phyloP scores from a whole-genome alignment of 2,113 vertebrate species.

The Bothrops jararaca region DNA sequence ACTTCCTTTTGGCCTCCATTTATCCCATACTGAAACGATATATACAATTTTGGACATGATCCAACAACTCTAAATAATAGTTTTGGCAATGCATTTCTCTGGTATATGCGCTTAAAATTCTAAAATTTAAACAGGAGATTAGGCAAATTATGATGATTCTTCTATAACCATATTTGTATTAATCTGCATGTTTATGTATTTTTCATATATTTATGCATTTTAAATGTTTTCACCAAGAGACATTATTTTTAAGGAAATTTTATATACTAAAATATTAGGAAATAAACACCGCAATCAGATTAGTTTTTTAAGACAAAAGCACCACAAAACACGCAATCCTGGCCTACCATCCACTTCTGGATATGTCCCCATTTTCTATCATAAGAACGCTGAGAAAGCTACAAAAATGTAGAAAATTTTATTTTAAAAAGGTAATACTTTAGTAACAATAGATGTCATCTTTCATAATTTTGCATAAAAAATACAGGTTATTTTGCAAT shows the following conservation, averaged over 20 bases:
- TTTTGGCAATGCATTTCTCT: background rate
- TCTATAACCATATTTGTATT: background rate
- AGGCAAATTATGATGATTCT: background rate
- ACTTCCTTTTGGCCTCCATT: background rate
- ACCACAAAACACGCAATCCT: slow-evolving; percentile 62
- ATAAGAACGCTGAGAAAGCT: slow-evolving; percentile 84
- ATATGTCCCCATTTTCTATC: slow-evolving; percentile 96
- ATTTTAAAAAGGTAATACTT: background rate
- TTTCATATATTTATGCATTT: background rate
- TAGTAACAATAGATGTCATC: background rate
- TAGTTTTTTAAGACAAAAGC: slow-evolving; percentile 57
- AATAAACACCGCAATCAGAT: slow-evolving; percentile 56
- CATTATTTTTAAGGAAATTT: background rate
- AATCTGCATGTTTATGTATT: background rate
- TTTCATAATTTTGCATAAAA: background rate
- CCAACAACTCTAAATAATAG: background rate
- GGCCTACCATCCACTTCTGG: slow-evolving; percentile 97
- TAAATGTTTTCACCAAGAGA: background rate
- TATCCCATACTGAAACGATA: background rate
- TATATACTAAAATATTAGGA: slow-evolving; percentile 66
- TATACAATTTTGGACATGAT: background rate
- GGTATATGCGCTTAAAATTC: background rate
- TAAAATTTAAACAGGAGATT: background rate
- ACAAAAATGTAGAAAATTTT: slow-evolving; percentile 60
- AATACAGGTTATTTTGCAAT: background rate